phyloP scores from a whole-genome alignment of 2,797 vertebrate genomes.

The Hemitrygon akajei region DNA sequence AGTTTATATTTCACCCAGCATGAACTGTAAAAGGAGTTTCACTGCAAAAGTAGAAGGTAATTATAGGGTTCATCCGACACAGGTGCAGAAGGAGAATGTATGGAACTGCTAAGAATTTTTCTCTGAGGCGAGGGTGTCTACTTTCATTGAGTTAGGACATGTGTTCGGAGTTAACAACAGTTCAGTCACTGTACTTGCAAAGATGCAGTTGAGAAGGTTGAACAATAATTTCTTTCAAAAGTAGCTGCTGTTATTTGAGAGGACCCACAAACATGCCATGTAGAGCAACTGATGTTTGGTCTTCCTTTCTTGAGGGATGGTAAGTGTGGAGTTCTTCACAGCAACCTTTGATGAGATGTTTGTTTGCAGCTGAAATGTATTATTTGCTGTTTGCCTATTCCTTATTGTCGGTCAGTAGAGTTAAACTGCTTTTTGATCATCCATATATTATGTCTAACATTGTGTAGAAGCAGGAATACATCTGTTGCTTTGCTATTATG shows the following conservation, averaged over 20 bases:
- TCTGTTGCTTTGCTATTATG: not conserved
- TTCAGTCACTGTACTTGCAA: slow-evolving; percentile 14
- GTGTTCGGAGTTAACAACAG: slow-evolving; percentile 22
- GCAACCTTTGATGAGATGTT: not conserved
- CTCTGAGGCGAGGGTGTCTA: slow-evolving; percentile 35
- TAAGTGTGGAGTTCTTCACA: not conserved
- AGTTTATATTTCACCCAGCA: slow-evolving; percentile 4
- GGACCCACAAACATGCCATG: not conserved
- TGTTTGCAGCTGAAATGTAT: not conserved
- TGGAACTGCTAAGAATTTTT: slow-evolving; percentile 16
- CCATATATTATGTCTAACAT: not conserved
- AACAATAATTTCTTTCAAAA: slow-evolving; percentile 24
- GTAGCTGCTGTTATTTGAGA: not conserved
- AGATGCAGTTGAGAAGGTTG: slow-evolving; percentile 9
- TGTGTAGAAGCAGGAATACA: not conserved
- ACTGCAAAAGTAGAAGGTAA: slow-evolving; percentile 18
- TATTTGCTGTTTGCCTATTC: not conserved
- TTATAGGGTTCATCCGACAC: slow-evolving; percentile 26
- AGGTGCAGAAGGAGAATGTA: slow-evolving; percentile 27
- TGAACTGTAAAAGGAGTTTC: not conserved
- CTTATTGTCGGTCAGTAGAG: no score
- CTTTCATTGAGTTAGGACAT: slow-evolving; percentile 12
- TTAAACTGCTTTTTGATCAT: not conserved
- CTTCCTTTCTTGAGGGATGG: slow-evolving; percentile 22
- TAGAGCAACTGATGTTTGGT: not conserved